Base-by-base conservation (phyloP, 2,113 vertebrate genomes). In the Ancistrus triradiatus region DNA sequence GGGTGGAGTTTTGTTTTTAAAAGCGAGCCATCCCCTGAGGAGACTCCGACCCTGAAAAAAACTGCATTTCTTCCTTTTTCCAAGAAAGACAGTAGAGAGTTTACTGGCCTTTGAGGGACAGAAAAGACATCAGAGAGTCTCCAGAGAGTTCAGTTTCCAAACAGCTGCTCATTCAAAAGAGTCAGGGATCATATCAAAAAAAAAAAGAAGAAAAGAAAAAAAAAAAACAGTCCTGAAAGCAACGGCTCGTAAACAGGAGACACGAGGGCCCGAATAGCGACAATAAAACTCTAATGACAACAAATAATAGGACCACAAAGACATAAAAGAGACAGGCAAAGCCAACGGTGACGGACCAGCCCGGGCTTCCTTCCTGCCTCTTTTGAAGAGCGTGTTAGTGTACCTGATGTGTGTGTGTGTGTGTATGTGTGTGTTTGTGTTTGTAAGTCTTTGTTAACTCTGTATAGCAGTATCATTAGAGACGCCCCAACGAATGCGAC, bases 261-360 rank as follows among this genome's bases (percentile, higher is more conserved):
- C 40, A 61, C 49, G 33, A 60, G 21, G 21, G 49, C 19, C 15
- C 55, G 64, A 74, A 69, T 27, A 74, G 55, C 31, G 35, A 63
- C 53, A 51, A 67, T 63, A 74, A 74, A 63, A 24, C 37, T 48
- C 62, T 67, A 70, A 66, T 69, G 51, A 70, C 67, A 74, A 74
- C 73, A 63, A 69, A 69, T 63, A 74, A 67, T 66, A 66, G 67
- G 70, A 59, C 68, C 60, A 63, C 73, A 74, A 66, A 74, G 59
- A 66, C 67, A 70, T 67, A 66, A 74, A 74, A 74, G 72, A 58
- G 59, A 13, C n/a, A 50, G 51, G 15, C 40, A 38, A 63, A 67
- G 59, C 33, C 21, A 9, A 46, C 44, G 40, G 31, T 57, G 43
- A 24, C 33, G 10, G 22, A 31, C 42, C 52, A 17, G 40, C 10